phyloP scores from a whole-genome alignment of 2,797 vertebrate species.

The Darevskia nairensis region DNA sequence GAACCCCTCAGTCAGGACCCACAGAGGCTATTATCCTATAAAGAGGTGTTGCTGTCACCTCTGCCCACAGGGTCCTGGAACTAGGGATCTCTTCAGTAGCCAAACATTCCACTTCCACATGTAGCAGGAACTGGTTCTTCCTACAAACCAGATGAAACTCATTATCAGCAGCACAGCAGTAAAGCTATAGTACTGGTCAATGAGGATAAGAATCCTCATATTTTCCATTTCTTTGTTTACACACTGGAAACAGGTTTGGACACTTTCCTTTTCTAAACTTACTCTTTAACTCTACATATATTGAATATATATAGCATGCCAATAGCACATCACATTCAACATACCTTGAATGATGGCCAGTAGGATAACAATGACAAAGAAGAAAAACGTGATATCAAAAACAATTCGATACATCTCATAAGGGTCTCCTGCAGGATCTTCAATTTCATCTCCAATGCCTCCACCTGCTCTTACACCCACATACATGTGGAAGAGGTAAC shows the following conservation, averaged over 20 bases:
- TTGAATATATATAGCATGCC: neutral
- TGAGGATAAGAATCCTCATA: neutral
- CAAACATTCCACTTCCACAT: too few species aligned
- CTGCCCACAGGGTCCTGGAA: too few species aligned
- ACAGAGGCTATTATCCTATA: too few species aligned
- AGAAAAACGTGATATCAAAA: slow-evolving; percentile 99
- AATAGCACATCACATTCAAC: neutral
- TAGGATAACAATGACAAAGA: slow-evolving; percentile 98
- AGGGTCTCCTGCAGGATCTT: slow-evolving; percentile 97
- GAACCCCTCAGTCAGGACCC: too few species aligned
- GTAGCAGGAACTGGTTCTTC: too few species aligned
- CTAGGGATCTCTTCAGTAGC: too few species aligned
- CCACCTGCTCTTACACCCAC: slow-evolving; percentile 97
- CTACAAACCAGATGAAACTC: neutral
- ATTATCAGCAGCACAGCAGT: neutral
- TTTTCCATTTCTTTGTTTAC: neutral
- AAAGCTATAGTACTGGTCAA: too few species aligned
- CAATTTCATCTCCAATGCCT: slow-evolving; percentile 98
- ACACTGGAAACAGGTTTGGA: neutral
- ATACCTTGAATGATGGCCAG: slow-evolving; percentile 98
- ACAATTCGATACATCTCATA: slow-evolving; percentile 98
- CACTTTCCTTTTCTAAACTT: neutral
- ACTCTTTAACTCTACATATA: neutral
- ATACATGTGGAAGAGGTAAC: slow-evolving; percentile 99
- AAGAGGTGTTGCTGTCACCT: too few species aligned